A percentile compares a stretch with the other conserved stretches of the same genome.
Evolutionary conservation across 30 jellyfish, hydroid and myxozoan species (phyloP).

Genomic region (Phacellophora camtschatica): DNA sequence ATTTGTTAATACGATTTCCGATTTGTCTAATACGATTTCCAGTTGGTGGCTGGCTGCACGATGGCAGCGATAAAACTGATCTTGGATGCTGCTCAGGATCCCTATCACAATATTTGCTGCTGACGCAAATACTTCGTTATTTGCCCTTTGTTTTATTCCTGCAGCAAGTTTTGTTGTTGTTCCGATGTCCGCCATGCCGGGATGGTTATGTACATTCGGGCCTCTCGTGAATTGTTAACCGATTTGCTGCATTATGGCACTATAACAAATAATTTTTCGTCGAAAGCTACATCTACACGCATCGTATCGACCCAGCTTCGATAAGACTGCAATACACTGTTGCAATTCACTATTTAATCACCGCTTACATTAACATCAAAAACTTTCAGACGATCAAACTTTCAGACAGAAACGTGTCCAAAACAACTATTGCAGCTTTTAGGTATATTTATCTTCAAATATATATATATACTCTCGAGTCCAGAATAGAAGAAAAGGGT

Average conservation of each 20-base stretch:
- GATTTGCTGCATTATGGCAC: not conserved
- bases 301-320: too few relatives aligned
- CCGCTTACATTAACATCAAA: too few relatives aligned
- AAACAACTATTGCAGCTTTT: too few relatives aligned
- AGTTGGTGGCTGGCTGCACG: not conserved
- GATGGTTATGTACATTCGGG: not conserved
- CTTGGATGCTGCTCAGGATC: not conserved
- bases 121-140: not conserved
- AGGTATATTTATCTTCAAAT: too few relatives aligned
- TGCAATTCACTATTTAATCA: too few relatives aligned
- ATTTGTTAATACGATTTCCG: too few relatives aligned
- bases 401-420: too few relatives aligned
- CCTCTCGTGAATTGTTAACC: not conserved
- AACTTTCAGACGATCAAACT: too few relatives aligned
- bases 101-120: slow-evolving; percentile 1
- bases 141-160: not conserved
- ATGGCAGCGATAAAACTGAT: not conserved
- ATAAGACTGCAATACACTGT: too few relatives aligned
- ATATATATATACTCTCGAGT: too few relatives aligned
- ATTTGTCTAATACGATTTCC: not conserved
- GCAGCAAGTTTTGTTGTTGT: not conserved
- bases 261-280: not conserved
- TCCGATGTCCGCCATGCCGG: not conserved
- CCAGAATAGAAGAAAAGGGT: too few relatives aligned
- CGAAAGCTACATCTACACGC: slow-evolving; percentile 21